phyloP scores from a whole-genome alignment of 2,113 vertebrate species.

The Coryphaenoides rupestris region DNA sequence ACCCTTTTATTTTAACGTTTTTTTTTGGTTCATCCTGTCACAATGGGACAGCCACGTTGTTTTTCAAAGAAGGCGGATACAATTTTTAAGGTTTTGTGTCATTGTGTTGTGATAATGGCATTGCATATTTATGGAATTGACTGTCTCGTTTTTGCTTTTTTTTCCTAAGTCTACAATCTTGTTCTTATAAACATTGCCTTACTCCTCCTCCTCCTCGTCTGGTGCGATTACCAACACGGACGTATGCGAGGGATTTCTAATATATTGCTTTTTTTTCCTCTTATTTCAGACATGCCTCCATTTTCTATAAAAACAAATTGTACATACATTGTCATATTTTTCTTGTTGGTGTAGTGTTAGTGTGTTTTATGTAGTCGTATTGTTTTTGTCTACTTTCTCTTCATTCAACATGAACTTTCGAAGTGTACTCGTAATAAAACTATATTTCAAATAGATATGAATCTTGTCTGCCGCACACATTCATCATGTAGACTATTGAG shows the following conservation, averaged over 20 bases:
- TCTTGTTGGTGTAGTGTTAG: constrained; percentile 29
- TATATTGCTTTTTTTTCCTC: constrained; percentile 28
- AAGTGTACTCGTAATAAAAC: constrained; percentile 64
- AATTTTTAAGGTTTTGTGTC: too few species aligned
- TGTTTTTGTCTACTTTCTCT: constrained; percentile 28
- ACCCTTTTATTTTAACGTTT: background rate
- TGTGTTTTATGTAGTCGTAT: constrained; percentile 25
- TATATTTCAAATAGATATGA: constrained; percentile 55
- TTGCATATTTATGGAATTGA: constrained; percentile 36
- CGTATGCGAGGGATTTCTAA: constrained; percentile 1
- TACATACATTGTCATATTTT: constrained; percentile 55
- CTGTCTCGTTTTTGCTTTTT: background rate
- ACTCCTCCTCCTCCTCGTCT: background rate
- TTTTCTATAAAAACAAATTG: constrained; percentile 34
- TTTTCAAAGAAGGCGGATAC: constrained; percentile 32
- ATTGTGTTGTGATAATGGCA: constrained; percentile 21
- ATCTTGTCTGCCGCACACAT: constrained; percentile 1
- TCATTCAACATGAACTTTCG: constrained; percentile 50
- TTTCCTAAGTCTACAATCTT: too few species aligned
- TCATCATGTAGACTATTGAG: background rate
- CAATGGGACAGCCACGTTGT: background rate
- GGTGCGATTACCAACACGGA: background rate
- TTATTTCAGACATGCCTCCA: background rate
- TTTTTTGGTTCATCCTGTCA: background rate
- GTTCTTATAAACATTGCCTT: background rate